Evolutionary conservation across 2,113 vertebrate genomes (phyloP).

Genomic region (Scartelaos histophorus): DNA sequence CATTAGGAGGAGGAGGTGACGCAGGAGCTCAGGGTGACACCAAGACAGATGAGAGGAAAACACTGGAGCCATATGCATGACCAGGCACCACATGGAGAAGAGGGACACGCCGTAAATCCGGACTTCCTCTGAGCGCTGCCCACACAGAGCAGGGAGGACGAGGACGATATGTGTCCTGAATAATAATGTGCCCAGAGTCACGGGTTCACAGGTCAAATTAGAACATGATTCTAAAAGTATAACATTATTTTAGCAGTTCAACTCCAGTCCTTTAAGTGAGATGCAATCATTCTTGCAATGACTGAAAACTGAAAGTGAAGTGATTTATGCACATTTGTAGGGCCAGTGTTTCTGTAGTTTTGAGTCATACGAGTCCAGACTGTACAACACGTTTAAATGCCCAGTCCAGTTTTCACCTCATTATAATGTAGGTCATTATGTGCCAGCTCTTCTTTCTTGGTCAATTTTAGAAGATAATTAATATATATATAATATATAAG

Average conservation of each 20-base stretch:
- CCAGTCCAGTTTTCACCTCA: too few relatives aligned
- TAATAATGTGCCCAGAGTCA: constrained; percentile 14
- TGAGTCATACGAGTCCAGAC: too few relatives aligned
- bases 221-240: background rate
- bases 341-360: background rate
- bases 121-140: constrained; percentile 10
- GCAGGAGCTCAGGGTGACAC: constrained; percentile 29
- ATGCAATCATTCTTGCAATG: background rate
- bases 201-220: background rate
- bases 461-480: background rate
- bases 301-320: background rate
- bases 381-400: too few relatives aligned
- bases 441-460: background rate
- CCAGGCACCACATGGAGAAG: constrained; percentile 7
- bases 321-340: background rate
- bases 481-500: too few relatives aligned
- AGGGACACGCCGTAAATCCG: constrained; percentile 50
- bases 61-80: constrained; percentile 31
- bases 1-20: constrained; percentile 44
- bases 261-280: background rate
- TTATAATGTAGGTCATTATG: background rate
- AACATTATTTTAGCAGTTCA: background rate
- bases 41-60: constrained; percentile 56
- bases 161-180: constrained; percentile 12
- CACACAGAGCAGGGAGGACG: constrained; percentile 7